These are phyloP conservation scores for Araneus ventricosus DNA, from an alignment of 1,140 invertebrate genomes.

Conservation along the genomic window DNA sequence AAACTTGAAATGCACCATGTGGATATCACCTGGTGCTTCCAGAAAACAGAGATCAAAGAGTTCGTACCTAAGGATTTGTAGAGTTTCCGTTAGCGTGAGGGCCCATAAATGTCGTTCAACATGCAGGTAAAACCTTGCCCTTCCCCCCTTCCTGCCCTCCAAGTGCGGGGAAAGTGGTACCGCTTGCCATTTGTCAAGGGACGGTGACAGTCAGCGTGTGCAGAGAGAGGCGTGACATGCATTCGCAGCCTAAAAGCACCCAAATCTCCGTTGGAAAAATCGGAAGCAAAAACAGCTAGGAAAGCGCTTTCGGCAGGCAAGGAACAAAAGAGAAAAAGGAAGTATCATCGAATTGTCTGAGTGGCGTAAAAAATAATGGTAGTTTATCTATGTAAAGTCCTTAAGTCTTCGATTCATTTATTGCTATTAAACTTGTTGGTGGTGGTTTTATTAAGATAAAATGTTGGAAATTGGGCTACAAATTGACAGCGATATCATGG, in stretches of 20 bases:
- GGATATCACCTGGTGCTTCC: background rate
- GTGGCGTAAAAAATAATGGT: no score
- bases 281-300: conserved; percentile 5
- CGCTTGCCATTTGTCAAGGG: conserved; percentile 59
- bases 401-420: no score
- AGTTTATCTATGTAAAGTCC: no score
- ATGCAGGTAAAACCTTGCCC: background rate
- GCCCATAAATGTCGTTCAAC: background rate
- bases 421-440: no score
- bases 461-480: no score
- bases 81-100: conserved; percentile 22
- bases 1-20: background rate
- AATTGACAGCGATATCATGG: no score
- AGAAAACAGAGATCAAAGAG: conserved; percentile 3
- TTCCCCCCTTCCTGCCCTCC: background rate
- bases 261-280: conserved; percentile 14
- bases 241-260: conserved; percentile 33
- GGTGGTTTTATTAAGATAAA: no score
- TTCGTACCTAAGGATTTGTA: background rate
- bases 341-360: no score
- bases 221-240: conserved; percentile 10
- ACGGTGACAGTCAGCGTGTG: conserved; percentile 53
- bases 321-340: background rate
- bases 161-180: background rate
- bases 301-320: background rate